Percentiles rank a stretch among this genome's conserved stretches.
Conservation (phyloP, 1,140 invertebrate species). For the Lithobius niger region DNA sequence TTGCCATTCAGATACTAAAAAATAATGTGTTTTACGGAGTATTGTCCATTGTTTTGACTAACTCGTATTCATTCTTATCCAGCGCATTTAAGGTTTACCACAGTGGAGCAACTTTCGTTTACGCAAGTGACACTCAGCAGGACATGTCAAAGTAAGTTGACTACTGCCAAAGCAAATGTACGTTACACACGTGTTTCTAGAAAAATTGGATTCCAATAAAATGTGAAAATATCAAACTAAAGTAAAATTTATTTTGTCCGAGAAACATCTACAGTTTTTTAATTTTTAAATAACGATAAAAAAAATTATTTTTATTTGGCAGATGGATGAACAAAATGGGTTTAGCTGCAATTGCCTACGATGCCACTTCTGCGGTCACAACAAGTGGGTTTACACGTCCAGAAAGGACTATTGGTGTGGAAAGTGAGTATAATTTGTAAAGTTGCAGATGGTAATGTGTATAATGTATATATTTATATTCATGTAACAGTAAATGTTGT, state of each 20-base stretch:
- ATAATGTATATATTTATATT: background rate
- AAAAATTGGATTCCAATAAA: background rate
- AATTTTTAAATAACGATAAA: conserved; percentile 24
- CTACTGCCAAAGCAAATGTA: background rate
- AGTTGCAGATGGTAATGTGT: background rate
- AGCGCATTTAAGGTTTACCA: conserved; percentile 81
- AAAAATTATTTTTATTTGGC: conserved; percentile 14
- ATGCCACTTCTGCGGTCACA: conserved; percentile 8
- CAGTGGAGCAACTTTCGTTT: conserved; percentile 71
- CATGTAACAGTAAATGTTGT: background rate
- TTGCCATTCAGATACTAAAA: no score
- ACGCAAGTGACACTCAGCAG: conserved; percentile 66
- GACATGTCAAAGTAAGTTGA: conserved; percentile 41
- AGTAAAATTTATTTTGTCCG: conserved; percentile 6
- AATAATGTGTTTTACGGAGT: background rate
- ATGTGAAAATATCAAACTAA: background rate
- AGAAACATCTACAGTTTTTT: background rate
- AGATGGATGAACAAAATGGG: conserved; percentile 41
- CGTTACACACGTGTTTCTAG: no score
- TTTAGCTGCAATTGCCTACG: conserved; percentile 31
- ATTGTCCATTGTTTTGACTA: no score
- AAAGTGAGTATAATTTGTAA: conserved; percentile 12
- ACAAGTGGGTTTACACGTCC: conserved; percentile 21
- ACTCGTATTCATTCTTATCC: no score
- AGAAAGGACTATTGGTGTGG: conserved; percentile 17